A percentile compares a stretch with the other conserved stretches of the same genome.
phyloP scores from a whole-genome alignment of 2,113 vertebrate genomes.

The Cryptomyrus ogoouensis region DNA sequence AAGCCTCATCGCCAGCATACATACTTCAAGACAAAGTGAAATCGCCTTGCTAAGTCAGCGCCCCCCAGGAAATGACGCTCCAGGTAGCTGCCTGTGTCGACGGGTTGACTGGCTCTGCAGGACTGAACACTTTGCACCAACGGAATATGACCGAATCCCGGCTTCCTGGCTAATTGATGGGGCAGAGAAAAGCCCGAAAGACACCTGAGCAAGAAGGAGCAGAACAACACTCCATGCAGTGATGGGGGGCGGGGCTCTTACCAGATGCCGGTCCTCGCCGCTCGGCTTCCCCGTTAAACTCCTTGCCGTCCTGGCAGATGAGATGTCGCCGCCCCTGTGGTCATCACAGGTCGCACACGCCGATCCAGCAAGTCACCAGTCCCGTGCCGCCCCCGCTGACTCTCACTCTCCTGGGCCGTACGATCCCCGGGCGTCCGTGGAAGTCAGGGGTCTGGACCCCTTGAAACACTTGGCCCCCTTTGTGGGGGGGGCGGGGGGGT shows the following conservation, averaged over 20 bases:
- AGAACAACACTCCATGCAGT: background rate
- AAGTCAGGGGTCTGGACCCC: background rate
- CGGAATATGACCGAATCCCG: background rate
- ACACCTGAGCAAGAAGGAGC: background rate
- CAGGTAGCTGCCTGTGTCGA: background rate
- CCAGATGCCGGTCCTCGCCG: constrained; percentile 22
- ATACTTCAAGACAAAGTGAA: background rate
- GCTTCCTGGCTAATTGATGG: background rate
- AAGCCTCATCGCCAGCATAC: background rate
- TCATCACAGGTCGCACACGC: constrained; percentile 34
- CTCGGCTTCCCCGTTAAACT: constrained; percentile 38
- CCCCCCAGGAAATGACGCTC: background rate
- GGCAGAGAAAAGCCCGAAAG: background rate
- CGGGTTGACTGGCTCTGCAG: background rate
- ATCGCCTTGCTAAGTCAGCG: background rate
- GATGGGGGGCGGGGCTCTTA: constrained; percentile 11
- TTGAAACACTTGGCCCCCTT: background rate
- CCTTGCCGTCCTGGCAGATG: constrained; percentile 25
- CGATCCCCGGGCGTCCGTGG: background rate
- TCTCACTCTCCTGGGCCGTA: background rate
- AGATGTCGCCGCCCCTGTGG: constrained; percentile 19
- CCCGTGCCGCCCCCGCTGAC: background rate
- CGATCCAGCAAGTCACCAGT: background rate
- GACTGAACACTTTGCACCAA: background rate
- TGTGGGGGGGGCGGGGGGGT: background rate